These are phyloP conservation scores for Heliangelus exortis DNA, from an alignment of 2,797 vertebrate species.

Conservation along the genomic window DNA sequence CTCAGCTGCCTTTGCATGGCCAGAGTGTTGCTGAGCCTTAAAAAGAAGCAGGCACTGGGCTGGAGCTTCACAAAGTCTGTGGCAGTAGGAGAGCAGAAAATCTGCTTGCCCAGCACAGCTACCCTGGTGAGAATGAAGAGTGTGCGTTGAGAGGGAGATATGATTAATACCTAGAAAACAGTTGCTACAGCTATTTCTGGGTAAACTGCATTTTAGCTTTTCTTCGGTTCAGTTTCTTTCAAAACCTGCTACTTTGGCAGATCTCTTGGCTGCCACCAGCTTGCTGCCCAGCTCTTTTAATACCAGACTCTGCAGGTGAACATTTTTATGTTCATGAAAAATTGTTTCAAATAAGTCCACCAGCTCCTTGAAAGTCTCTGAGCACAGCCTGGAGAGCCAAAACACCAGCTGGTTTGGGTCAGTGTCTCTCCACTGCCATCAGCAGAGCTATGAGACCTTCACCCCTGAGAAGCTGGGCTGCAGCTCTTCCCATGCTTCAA, in stretches of 20 bases:
- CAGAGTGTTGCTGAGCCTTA: neutral
- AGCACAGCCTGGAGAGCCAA: neutral
- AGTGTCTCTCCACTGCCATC: neutral
- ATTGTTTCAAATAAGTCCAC: neutral
- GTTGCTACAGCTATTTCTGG: neutral
- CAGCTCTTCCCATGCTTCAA: neutral
- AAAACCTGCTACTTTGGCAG: neutral
- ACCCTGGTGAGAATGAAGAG: neutral
- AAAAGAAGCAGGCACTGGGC: neutral
- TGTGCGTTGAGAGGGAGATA: neutral
- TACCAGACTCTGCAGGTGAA: neutral
- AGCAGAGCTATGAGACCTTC: too few species aligned
- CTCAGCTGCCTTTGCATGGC: constrained; percentile 30
- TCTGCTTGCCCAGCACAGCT: constrained; percentile 33
- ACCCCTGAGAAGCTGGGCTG: neutral
- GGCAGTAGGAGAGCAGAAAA: neutral
- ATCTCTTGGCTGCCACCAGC: neutral
- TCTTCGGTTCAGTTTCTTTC: neutral
- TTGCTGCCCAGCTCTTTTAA: neutral
- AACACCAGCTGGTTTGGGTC: neutral
- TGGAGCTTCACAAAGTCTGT: neutral
- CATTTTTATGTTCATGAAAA: neutral
- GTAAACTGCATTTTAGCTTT: neutral
- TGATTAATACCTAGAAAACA: neutral
- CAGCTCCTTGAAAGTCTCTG: neutral